Base-by-base conservation (phyloP, 2,797 vertebrate genomes). In the Anniella stebbinsi region DNA sequence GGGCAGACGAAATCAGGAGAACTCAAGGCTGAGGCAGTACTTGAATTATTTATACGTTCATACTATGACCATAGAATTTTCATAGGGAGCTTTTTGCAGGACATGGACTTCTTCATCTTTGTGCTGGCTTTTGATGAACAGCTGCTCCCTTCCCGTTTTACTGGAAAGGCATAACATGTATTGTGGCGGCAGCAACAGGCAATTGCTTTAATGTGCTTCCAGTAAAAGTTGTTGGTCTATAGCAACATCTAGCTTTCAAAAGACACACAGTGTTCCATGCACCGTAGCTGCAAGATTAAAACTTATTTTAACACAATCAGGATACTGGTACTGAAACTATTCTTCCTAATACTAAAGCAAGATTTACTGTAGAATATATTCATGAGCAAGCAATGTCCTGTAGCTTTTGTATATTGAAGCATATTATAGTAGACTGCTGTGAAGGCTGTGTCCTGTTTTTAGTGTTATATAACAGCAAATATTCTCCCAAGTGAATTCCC, bases 381-480 rank as follows among this genome's bases (percentile, higher is more conserved):
- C 23, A 72, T 48, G 33, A 38, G 23, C 70, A 89, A 69, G 60
- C 41, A 76, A 36, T 54, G n/a, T 77, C 51, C 33, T 77, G 23
- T 76, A 76, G 51, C 10, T 63, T 83, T 75, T 83, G 28, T 60
- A 73, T 23, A 45, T 45, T n/a, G 11, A 88, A 82, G 30, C 51
- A 73, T 73, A n/a, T 60, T 88, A 11, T 72, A 75, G n/a, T 38
- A 41, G 9, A 76, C 33, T 51, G 57, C 45, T 84, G 54, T 54
- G 11, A 38, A 11, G 70, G 5, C 28, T 89, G 41, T 38, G n/a
- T 21, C 60, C 18, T 78, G 41, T 77, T 89, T 80, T 54, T n/a
- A 51, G 60, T 11, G 57, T 75, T 88, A 45, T 36, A 48, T 75
- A 88, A 88, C 70, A 63, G 28, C 83, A 83, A 48, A 41, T 76